Percentiles rank a stretch among this genome's conserved stretches.
phyloP scores from a whole-genome alignment of 2,888 invertebrate species.

The Bombylius discolor region DNA sequence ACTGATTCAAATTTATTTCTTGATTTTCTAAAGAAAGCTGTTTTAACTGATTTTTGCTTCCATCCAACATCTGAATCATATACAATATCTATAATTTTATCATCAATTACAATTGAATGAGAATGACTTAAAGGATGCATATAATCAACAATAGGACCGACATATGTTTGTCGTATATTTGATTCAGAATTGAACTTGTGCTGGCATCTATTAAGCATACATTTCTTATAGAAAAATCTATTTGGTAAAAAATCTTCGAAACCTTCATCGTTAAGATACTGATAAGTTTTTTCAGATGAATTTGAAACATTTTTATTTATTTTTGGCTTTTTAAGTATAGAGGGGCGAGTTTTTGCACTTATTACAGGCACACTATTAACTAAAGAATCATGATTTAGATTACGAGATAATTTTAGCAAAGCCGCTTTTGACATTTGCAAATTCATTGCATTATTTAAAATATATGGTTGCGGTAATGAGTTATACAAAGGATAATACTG shows the following conservation, averaged over 20 bases:
- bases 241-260: background rate
- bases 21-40: slow-evolving; percentile 4
- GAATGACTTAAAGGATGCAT: slow-evolving; percentile 33
- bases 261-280: background rate
- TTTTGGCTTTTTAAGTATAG: slow-evolving; percentile 10
- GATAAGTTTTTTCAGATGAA: background rate
- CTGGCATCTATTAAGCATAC: slow-evolving; percentile 9
- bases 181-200: slow-evolving; percentile 33
- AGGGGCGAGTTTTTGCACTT: background rate
- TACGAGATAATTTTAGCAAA: background rate
- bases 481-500: too few species aligned
- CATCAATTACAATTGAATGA: slow-evolving; percentile 36
- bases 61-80: slow-evolving; percentile 39
- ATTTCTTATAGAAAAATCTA: slow-evolving; percentile 10
- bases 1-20: background rate
- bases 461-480: too few species aligned
- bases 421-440: background rate
- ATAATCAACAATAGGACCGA: slow-evolving; percentile 31
- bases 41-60: slow-evolving; percentile 26
- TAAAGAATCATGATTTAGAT: slow-evolving; percentile 16
- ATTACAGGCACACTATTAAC: slow-evolving; percentile 4
- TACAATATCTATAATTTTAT: slow-evolving; percentile 36
- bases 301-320: background rate
- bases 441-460: too few species aligned
- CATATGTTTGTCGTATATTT: slow-evolving; percentile 33